Conservation (phyloP, 1,140 invertebrate species). For the Papilio dardanus region DNA sequence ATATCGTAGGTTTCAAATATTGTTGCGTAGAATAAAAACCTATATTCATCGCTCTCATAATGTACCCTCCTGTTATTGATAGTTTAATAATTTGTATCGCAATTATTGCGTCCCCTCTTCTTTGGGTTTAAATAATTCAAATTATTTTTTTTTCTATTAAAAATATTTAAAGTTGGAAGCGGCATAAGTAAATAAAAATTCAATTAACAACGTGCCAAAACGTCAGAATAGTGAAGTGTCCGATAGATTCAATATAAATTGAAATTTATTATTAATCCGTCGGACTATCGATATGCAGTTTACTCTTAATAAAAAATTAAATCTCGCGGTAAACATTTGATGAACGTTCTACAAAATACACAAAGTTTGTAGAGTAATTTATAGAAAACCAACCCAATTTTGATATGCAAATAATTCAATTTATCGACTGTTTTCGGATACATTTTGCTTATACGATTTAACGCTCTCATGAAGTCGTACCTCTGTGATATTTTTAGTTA, state of each 20-base stretch:
- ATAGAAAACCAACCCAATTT: neutral
- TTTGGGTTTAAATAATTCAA: neutral
- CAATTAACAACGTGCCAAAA: constrained; percentile 39
- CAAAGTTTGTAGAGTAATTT: neutral
- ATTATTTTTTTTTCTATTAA: neutral
- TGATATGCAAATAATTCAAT: neutral
- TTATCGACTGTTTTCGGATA: neutral
- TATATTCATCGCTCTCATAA: no score
- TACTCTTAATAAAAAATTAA: constrained; percentile 27
- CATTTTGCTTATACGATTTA: no score
- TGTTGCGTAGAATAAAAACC: no score
- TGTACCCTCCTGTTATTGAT: no score
- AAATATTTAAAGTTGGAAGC: constrained; percentile 5
- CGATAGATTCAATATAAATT: constrained; percentile 38
- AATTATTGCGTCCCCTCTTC: no score
- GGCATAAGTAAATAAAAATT: constrained; percentile 36
- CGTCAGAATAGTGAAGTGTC: constrained; percentile 35
- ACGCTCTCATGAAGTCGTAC: no score
- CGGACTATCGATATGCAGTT: constrained; percentile 35
- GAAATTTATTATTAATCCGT: constrained; percentile 38
- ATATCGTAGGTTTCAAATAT: no score
- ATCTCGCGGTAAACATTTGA: constrained; percentile 11
- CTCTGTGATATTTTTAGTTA: no score
- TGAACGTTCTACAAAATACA: constrained; percentile 9
- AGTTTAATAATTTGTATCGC: no score